phyloP scores from a whole-genome alignment of 1,140 invertebrate genomes.

The Platyscapa corneri region DNA sequence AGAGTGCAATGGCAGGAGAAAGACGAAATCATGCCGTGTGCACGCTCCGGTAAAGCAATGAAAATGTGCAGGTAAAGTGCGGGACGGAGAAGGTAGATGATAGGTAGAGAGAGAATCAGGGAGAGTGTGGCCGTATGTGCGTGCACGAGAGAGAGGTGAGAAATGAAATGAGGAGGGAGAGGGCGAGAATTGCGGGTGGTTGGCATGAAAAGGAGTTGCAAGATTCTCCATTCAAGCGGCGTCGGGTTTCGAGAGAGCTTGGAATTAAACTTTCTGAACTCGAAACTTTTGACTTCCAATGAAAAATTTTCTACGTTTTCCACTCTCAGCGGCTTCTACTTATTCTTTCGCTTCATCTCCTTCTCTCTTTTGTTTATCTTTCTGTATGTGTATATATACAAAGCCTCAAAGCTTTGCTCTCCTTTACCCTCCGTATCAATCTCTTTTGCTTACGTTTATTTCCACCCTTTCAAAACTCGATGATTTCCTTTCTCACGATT shows the following conservation, averaged over 20 bases:
- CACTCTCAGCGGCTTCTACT: slow-evolving; percentile 36
- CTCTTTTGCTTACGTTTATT: slow-evolving; percentile 19
- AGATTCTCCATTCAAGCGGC: slow-evolving; percentile 67
- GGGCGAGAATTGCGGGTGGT: slow-evolving; percentile 39
- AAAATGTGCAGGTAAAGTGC: neutral
- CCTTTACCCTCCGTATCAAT: neutral
- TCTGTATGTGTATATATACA: neutral
- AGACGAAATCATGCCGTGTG: neutral
- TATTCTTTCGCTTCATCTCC: slow-evolving; percentile 44
- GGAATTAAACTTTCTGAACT: slow-evolving; percentile 68
- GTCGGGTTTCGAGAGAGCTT: slow-evolving; percentile 57
- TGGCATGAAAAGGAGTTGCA: slow-evolving; percentile 49
- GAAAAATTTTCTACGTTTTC: slow-evolving; percentile 63
- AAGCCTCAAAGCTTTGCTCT: neutral
- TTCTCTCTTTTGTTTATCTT: slow-evolving; percentile 52
- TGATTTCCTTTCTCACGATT: neutral
- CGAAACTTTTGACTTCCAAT: slow-evolving; percentile 66
- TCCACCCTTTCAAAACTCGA: neutral
- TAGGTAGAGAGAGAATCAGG: neutral
- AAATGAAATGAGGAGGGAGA: slow-evolving; percentile 40
- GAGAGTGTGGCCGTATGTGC: slow-evolving; percentile 19
- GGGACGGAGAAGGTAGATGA: neutral
- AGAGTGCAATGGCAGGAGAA: neutral
- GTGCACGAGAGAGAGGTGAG: slow-evolving; percentile 46
- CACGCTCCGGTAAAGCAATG: neutral